These are phyloP conservation scores for Plutomurus gul DNA, from an alignment of 1,140 invertebrate species.

Conservation along the genomic window DNA sequence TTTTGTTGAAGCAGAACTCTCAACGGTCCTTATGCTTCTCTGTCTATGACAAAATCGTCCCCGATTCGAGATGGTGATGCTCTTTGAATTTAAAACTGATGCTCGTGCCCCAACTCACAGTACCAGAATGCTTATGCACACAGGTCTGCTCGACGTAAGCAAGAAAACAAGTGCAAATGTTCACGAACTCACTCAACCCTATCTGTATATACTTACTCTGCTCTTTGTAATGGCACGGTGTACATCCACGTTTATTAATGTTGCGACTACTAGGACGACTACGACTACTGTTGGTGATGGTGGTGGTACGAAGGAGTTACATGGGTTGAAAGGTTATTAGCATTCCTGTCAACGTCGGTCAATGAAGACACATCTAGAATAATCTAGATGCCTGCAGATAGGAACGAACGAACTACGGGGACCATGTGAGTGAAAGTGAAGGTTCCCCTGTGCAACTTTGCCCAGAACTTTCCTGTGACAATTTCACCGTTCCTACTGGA, in stretches of 20 bases:
- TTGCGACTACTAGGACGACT: neutral
- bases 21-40: neutral
- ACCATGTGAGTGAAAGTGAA: slow-evolving; percentile 4
- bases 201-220: neutral
- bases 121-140: neutral
- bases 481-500: neutral
- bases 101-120: neutral
- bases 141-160: neutral
- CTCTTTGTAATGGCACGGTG: neutral
- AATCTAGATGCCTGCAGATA: slow-evolving; percentile 31
- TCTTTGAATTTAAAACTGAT: slow-evolving; percentile 18
- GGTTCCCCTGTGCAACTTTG: slow-evolving; percentile 2
- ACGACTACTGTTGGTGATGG: too few species aligned
- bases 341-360: slow-evolving; percentile 34
- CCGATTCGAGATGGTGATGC: neutral
- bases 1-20: slow-evolving; percentile 7
- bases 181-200: neutral
- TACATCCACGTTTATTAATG: slow-evolving; percentile 22
- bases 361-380: slow-evolving; percentile 32
- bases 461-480: neutral
- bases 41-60: neutral
- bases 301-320: neutral
- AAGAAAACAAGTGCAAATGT: slow-evolving; percentile 12
- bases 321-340: slow-evolving; percentile 20
- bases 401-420: neutral